Conservation (phyloP, 1,140 invertebrate genomes). For the Anadara kagoshimensis region DNA sequence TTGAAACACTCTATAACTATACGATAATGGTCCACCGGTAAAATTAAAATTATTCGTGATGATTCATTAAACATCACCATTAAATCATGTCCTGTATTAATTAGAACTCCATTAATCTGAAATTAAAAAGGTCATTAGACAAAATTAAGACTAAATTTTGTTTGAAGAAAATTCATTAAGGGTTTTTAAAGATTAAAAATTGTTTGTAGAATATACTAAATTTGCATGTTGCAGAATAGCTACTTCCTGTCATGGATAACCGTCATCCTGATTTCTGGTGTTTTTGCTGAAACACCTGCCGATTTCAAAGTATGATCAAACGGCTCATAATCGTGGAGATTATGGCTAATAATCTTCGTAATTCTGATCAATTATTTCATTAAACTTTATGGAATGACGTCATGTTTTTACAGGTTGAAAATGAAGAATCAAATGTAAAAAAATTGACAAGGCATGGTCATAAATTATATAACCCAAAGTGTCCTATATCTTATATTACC, state of each 20-base stretch:
- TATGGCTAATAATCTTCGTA: too few relatives aligned
- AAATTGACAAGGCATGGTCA: too few relatives aligned
- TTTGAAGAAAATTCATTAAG: neutral
- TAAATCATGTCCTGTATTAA: slow-evolving; percentile 95
- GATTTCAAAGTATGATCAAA: too few relatives aligned
- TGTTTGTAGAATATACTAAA: neutral
- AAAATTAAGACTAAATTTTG: neutral
- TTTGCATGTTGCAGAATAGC: neutral
- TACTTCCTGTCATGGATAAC: neutral
- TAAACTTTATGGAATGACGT: too few relatives aligned
- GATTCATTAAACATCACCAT: slow-evolving; percentile 90
- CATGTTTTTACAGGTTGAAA: too few relatives aligned
- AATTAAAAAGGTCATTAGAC: slow-evolving; percentile 6
- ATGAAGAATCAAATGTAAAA: too few relatives aligned
- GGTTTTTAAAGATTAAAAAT: neutral
- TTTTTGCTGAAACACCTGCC: neutral
- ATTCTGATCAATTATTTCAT: too few relatives aligned
- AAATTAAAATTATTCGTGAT: slow-evolving; percentile 32
- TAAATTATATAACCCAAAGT: too few relatives aligned
- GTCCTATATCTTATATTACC: too few relatives aligned
- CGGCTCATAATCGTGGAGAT: too few relatives aligned
- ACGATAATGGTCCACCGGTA: slow-evolving; percentile 53
- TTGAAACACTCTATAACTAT: slow-evolving; percentile 51
- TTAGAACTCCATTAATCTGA: slow-evolving; percentile 88
- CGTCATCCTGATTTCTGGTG: neutral